Conservation (phyloP, 2,113 vertebrate genomes). For the Sceloporus tristichus region DNA sequence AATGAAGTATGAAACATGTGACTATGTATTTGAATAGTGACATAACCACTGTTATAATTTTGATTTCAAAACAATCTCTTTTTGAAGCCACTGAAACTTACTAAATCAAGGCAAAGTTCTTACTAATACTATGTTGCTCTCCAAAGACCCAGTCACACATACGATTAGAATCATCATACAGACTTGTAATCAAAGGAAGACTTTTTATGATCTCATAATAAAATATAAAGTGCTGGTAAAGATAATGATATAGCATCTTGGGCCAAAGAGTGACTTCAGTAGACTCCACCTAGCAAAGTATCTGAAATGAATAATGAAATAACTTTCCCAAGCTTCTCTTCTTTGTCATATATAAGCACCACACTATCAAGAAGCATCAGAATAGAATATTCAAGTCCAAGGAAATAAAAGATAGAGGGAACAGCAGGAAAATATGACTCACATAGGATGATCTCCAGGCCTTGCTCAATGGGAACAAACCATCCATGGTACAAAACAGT, state of each 20-base stretch:
- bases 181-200: conserved; percentile 56
- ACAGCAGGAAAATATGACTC: background rate
- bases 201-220: conserved; percentile 39
- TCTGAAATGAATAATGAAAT: conserved; percentile 56
- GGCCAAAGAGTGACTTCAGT: conserved; percentile 49
- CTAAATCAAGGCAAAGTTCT: conserved; percentile 19
- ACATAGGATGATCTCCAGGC: conserved; percentile 24
- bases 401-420: background rate
- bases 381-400: conserved; percentile 39
- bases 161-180: conserved; percentile 52
- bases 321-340: conserved; percentile 44
- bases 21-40: conserved; percentile 7
- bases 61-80: conserved; percentile 1
- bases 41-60: background rate
- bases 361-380: conserved; percentile 9
- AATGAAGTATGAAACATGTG: conserved; percentile 26
- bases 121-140: conserved; percentile 13
- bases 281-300: conserved; percentile 41
- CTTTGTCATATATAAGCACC: conserved; percentile 19
- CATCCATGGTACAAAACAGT: background rate
- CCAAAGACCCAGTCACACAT: conserved; percentile 40
- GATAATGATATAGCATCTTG: conserved; percentile 41
- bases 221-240: conserved; percentile 51
- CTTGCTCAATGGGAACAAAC: background rate
- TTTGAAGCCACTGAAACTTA: background rate